Conservation (phyloP, 2,113 vertebrate genomes). For the Desmodus rotundus region DNA sequence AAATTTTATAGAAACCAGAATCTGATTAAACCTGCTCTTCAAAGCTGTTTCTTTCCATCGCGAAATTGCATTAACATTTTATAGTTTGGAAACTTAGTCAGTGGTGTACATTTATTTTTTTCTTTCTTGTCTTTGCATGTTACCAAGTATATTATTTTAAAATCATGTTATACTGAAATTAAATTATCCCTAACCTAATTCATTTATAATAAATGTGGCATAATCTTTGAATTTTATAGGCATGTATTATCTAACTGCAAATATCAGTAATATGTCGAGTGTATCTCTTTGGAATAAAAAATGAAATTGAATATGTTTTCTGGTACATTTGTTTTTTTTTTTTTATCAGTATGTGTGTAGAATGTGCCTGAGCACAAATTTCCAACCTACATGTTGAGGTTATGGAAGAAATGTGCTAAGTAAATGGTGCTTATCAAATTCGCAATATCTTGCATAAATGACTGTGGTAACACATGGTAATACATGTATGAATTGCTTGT, state of each 20-base stretch:
- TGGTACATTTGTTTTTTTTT: neutral
- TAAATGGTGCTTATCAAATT: neutral
- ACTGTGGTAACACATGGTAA: neutral
- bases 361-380: neutral
- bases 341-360: neutral
- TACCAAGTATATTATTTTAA: neutral
- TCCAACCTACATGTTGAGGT: neutral
- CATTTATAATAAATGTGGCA: neutral
- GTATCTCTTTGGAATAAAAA: neutral
- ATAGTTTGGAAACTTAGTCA: neutral
- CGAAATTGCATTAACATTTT: neutral
- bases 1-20: neutral
- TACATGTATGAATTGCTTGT: neutral
- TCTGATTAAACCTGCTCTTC: constrained; percentile 11
- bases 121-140: neutral
- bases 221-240: neutral
- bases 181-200: neutral
- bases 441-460: neutral
- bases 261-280: neutral
- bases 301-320: neutral
- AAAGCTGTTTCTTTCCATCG: neutral
- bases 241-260: neutral
- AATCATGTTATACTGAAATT: neutral
- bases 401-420: neutral
- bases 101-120: neutral